Percentiles rank a stretch among this genome's conserved stretches.
Conservation (phyloP, 2,797 vertebrate genomes). For the Dryobates pubescens region DNA sequence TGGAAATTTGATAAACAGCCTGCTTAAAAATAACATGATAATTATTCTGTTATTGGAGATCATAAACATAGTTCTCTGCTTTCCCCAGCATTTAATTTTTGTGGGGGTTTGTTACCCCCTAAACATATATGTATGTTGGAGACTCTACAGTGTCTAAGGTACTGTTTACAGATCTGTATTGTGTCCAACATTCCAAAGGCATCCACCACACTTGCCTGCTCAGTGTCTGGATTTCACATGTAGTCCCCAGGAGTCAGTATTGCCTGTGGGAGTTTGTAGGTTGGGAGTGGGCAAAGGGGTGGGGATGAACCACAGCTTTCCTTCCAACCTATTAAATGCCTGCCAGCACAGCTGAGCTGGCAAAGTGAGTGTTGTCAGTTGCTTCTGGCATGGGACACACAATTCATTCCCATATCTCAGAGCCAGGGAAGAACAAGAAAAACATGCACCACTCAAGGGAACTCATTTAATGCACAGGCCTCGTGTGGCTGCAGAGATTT, state of each 20-base stretch:
- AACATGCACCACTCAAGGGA: not conserved
- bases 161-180: not conserved
- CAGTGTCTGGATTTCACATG: not conserved
- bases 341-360: conserved; percentile 71
- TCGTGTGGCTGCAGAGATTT: not conserved
- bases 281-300: conserved; percentile 56
- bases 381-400: conserved; percentile 56
- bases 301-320: conserved; percentile 51
- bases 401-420: not conserved
- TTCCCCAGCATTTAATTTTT: not conserved
- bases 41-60: not conserved
- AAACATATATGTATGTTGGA: not conserved
- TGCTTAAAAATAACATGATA: conserved; percentile 38
- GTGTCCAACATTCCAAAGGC: not conserved
- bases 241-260: not conserved
- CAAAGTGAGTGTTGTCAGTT: conserved; percentile 43
- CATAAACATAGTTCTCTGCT: not conserved
- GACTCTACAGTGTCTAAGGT: not conserved
- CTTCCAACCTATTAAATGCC: conserved; percentile 45
- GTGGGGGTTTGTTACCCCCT: not conserved
- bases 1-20: conserved; percentile 43
- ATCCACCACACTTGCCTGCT: not conserved
- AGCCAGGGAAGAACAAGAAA: conserved; percentile 24
- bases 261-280: conserved; percentile 39
- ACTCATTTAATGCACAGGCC: not conserved